Evolutionary conservation across 2,113 vertebrate species (phyloP).

Genomic region (Philantomba maxwellii): DNA sequence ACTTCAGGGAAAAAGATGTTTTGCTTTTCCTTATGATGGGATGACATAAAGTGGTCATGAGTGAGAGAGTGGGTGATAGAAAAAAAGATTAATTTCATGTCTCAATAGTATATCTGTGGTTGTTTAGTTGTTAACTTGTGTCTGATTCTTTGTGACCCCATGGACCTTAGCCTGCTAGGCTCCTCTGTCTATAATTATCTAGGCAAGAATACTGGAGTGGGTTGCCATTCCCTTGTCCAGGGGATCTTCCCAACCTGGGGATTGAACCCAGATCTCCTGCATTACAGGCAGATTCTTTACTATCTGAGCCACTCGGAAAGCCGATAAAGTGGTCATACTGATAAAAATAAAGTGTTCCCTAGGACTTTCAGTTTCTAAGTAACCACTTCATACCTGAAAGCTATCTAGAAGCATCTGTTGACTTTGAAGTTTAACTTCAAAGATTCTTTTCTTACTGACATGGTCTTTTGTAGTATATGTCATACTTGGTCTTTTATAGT

Average conservation of each 20-base stretch:
- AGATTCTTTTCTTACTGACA: not conserved
- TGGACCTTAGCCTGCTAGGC: not conserved
- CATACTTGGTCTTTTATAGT: not conserved
- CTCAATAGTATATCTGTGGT: not conserved
- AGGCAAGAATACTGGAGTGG: not conserved
- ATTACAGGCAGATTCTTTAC: not conserved
- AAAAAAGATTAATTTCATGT: not conserved
- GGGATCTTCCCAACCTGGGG: not conserved
- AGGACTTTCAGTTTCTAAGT: not conserved
- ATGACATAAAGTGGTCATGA: not conserved
- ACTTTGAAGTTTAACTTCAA: not conserved
- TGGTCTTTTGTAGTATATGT: not conserved
- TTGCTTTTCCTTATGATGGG: not conserved
- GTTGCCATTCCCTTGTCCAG: not conserved
- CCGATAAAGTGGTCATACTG: not conserved
- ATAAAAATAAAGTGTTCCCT: not conserved
- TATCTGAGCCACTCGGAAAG: not conserved
- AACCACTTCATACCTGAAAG: not conserved
- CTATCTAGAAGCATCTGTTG: not conserved
- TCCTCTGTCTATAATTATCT: not conserved
- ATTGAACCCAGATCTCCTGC: not conserved
- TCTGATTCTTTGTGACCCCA: not conserved
- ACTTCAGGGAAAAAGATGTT: not conserved
- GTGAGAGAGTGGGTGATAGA: not conserved
- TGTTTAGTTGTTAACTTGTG: not conserved